Percentiles rank a stretch among this genome's conserved stretches.
Conservation (phyloP, 37 sponge, comb jelly and placozoan species). For the Spongilla lacustris region DNA sequence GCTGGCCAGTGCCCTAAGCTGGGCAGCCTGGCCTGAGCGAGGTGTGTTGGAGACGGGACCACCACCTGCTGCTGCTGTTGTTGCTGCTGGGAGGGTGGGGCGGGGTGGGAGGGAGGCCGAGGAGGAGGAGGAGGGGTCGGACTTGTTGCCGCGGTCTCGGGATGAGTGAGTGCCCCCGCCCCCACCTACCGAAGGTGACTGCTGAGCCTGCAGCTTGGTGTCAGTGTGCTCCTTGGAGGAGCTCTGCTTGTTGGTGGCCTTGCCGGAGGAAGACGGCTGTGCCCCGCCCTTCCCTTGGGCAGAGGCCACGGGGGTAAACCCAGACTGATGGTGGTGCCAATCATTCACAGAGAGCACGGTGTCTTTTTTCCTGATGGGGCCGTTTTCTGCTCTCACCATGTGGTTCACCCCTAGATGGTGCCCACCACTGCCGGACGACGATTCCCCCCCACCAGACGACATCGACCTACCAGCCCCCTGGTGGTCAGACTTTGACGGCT, state of each 20-base stretch:
- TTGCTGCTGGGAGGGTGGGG: constrained; percentile 7
- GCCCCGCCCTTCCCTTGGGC: background rate
- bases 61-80: constrained; percentile 15
- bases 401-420: background rate
- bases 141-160: background rate
- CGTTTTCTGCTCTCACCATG: background rate
- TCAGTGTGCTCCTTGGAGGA: background rate
- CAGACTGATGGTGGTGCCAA: background rate
- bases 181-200: background rate
- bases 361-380: background rate
- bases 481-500: background rate
- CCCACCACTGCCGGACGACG: background rate
- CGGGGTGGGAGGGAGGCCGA: background rate
- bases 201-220: background rate
- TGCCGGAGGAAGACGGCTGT: background rate
- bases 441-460: background rate
- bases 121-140: background rate
- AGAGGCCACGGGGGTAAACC: background rate
- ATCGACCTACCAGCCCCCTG: background rate
- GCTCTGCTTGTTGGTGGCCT: background rate
- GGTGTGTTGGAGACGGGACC: background rate
- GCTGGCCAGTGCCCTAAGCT: background rate
- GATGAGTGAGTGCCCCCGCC: background rate
- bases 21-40: background rate
- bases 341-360: background rate